Evolutionary conservation across 1,140 invertebrate species (phyloP).

Genomic region (Habropoda laboriosa): DNA sequence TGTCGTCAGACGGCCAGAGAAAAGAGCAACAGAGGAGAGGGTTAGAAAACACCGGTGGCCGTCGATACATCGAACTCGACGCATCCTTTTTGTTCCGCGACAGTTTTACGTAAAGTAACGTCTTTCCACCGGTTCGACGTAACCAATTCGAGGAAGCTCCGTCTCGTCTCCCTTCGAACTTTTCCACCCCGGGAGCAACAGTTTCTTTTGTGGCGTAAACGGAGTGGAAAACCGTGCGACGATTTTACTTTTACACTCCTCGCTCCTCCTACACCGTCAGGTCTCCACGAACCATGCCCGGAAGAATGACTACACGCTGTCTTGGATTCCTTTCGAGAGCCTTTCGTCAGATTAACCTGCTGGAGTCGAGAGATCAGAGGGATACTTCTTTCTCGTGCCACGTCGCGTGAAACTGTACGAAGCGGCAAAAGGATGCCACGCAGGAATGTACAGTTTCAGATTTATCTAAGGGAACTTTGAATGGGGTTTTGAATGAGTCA

Average conservation of each 20-base stretch:
- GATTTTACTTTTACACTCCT: slow-evolving; percentile 36
- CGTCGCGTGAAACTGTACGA: not conserved
- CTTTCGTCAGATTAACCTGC: slow-evolving; percentile 5
- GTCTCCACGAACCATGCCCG: not conserved
- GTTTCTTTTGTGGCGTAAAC: slow-evolving; percentile 58
- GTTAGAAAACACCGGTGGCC: not conserved
- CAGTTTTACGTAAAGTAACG: slow-evolving; percentile 52
- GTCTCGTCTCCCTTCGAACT: slow-evolving; percentile 29
- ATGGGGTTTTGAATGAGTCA: too few species aligned
- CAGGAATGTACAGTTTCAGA: too few species aligned
- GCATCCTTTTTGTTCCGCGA: slow-evolving; percentile 35
- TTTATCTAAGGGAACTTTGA: too few species aligned
- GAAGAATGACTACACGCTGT: slow-evolving; percentile 9
- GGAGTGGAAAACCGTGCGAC: slow-evolving; percentile 53
- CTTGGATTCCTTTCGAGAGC: not conserved
- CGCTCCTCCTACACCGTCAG: not conserved
- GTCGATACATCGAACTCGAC: slow-evolving; percentile 15
- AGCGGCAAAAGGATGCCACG: not conserved
- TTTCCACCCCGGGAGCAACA: slow-evolving; percentile 21
- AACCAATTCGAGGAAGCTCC: slow-evolving; percentile 48
- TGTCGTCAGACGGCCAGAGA: not conserved
- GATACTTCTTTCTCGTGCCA: not conserved
- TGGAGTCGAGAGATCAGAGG: slow-evolving; percentile 1
- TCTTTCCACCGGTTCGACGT: slow-evolving; percentile 44
- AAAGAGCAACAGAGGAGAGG: not conserved